Evolutionary conservation across 2,888 invertebrate genomes (phyloP), one percentile per base, ranked within the genome.

Genomic region (Scaptomyza reducta): DNA sequence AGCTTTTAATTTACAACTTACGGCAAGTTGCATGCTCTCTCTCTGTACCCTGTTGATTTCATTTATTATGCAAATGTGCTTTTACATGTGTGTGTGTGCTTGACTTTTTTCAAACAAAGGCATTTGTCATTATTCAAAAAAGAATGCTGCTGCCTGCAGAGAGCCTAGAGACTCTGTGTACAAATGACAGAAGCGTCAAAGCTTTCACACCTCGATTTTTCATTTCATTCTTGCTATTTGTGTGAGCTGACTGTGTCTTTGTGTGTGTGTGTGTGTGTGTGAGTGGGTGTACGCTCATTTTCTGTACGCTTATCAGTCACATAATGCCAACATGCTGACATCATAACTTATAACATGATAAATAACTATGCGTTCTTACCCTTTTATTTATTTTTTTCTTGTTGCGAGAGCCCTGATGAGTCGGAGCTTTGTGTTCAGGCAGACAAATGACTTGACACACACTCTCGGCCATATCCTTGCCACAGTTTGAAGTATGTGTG

Each of bases 291-390:
- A 13, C 64, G 68, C 73, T 79, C 68, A 70, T 78, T 79, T 70
- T 70, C 65, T 64, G 13, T 70, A 58, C 66, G 67, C 77, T 85
- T 85, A 88, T 85, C 84, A 88, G 84, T 87, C 87, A 77, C 84
- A 84, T 81, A 88, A 87, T 81, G 88, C 85, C 76, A 49, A 64
- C 79, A 73, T 70, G 87, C 84, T 85, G 84, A 85, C 88, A 85
- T 87, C 84, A 85, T 85, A 88, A 85, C 84, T 88, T 85, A 88
- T 85, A 85, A 70, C 87, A 85, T 85, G 88, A 85, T 85, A 87
- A 85, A 85, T 85, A 85, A 88, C 87, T 81, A 74, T 74, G 70
- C 64, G 65, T 78, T 63, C 47, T 63, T 66, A 59, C 74, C 70
- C 70, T 71, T 74, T 2, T 22, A n/a, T 22, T 22, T 22, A 2